Percentiles rank a stretch among this genome's conserved stretches.
Conservation (phyloP, 1,140 invertebrate genomes). For the Leptinotarsa undecemlineata region DNA sequence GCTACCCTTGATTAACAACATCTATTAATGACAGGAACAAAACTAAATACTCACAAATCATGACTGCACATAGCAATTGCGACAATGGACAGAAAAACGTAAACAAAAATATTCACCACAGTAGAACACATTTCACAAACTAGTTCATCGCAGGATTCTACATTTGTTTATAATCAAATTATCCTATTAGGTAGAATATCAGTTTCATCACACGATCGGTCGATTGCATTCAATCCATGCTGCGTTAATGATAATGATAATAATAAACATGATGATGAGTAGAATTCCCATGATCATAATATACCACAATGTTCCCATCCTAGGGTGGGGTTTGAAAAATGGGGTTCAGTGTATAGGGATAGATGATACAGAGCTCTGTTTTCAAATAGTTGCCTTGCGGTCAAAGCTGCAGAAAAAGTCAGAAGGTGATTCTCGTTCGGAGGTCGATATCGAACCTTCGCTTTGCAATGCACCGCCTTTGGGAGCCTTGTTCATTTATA, state of each 20-base stretch:
- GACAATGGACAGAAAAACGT: neutral
- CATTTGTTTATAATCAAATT: conserved; percentile 2
- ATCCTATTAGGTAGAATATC: conserved; percentile 1
- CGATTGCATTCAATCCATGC: neutral
- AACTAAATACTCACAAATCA: neutral
- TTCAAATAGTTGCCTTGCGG: too few species aligned
- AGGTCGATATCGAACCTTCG: too few species aligned
- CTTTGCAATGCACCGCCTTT: too few species aligned
- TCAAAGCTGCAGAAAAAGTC: too few species aligned
- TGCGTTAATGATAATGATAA: neutral
- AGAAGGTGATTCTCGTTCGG: too few species aligned
- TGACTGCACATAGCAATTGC: neutral
- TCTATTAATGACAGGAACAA: neutral
- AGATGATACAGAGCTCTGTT: too few species aligned
- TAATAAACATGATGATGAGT: neutral
- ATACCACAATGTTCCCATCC: too few species aligned
- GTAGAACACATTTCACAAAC: neutral
- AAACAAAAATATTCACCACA: conserved; percentile 8
- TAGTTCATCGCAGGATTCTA: conserved; percentile 1
- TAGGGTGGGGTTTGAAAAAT: too few species aligned
- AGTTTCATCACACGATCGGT: neutral
- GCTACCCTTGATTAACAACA: too few species aligned
- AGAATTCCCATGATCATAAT: too few species aligned
- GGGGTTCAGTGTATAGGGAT: too few species aligned
- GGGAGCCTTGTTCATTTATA: too few species aligned